Evolutionary conservation across 2,797 vertebrate species (phyloP).

Genomic region (Podarcis lilfordi): DNA sequence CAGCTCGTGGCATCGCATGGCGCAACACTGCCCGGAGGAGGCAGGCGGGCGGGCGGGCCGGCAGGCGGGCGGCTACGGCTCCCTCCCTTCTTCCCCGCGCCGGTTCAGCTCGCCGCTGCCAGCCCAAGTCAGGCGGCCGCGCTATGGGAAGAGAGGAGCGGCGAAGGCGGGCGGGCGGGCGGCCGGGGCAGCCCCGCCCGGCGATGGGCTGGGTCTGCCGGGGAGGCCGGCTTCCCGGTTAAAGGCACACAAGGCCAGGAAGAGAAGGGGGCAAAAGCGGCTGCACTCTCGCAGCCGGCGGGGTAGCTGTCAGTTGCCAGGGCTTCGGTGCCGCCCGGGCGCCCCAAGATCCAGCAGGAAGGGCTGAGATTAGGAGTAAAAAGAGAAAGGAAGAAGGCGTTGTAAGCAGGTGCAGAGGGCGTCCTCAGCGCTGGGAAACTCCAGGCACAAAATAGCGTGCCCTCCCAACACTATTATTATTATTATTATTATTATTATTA

Average conservation of each 20-base stretch:
- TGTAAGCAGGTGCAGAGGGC: background rate
- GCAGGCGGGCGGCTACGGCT: background rate
- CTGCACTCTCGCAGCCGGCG: too few species aligned
- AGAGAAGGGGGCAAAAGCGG: background rate
- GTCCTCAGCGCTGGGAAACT: too few species aligned
- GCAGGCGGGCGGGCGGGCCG: too few species aligned
- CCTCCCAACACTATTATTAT: too few species aligned
- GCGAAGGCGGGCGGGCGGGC: conserved; percentile 18
- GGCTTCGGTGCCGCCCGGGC: background rate
- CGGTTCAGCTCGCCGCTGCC: conserved; percentile 9
- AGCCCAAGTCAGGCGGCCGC: conserved; percentile 34
- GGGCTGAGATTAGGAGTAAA: background rate
- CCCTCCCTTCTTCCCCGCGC: conserved; percentile 16
- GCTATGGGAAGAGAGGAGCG: background rate
- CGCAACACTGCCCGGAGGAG: conserved; percentile 26
- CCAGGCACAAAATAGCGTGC: background rate
- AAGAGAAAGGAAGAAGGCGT: background rate
- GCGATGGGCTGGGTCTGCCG: background rate
- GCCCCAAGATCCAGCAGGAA: too few species aligned
- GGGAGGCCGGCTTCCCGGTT: background rate
- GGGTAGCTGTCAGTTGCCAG: background rate
- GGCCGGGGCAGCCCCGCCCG: conserved; percentile 44
- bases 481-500: too few species aligned
- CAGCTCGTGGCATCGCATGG: conserved; percentile 56
- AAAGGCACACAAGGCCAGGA: background rate